Conservation (phyloP, 2,888 invertebrate genomes). For the Plagodis pulveraria region DNA sequence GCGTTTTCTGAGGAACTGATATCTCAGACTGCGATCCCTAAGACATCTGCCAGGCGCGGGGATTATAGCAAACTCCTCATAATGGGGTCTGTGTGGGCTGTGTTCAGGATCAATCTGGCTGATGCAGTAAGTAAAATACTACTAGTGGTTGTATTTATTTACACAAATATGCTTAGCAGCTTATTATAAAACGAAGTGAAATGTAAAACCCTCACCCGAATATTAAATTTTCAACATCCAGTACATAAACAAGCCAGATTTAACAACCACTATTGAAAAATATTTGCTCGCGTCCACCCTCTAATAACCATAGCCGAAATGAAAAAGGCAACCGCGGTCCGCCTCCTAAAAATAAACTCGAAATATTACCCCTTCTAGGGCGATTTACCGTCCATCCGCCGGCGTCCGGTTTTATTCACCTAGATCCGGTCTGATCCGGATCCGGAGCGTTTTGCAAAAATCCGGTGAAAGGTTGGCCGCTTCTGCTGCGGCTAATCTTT, state of each 20-base stretch:
- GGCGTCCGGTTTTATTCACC: slow-evolving; percentile 46
- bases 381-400: slow-evolving; percentile 44
- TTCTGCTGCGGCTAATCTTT: slow-evolving; percentile 42
- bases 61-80: no score
- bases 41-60: no score
- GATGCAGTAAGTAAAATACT: no score
- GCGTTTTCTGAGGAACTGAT: no score
- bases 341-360: slow-evolving; percentile 41
- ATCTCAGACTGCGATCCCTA: no score
- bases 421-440: slow-evolving; percentile 45
- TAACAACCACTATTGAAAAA: slow-evolving; percentile 13
- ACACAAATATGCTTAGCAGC: no score
- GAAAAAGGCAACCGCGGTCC: slow-evolving; percentile 29
- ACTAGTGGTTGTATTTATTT: no score
- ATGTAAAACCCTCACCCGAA: no score
- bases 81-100: no score
- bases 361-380: slow-evolving; percentile 43
- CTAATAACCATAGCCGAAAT: slow-evolving; percentile 32
- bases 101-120: no score
- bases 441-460: slow-evolving; percentile 43
- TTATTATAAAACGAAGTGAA: no score
- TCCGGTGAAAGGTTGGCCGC: slow-evolving; percentile 45
- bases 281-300: slow-evolving; percentile 14
- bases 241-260: slow-evolving; percentile 1
- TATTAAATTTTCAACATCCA: not conserved